Percentiles rank a stretch among this genome's conserved stretches.
Conservation (phyloP, 2,888 invertebrate species). For the Helobdella robusta region DNA sequence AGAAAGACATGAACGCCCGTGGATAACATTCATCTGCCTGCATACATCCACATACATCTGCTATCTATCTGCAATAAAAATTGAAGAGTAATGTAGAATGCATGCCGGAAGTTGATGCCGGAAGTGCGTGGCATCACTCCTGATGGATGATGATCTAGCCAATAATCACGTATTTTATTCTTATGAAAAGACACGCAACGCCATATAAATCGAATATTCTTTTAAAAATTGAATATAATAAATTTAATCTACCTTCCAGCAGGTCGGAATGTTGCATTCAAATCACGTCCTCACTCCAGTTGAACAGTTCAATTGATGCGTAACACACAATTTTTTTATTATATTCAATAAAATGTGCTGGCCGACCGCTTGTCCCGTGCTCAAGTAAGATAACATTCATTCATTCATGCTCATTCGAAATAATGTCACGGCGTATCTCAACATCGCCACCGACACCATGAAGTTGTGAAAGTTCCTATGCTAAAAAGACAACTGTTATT, state of each 20-base stretch:
- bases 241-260: no score
- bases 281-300: slow-evolving; percentile 16
- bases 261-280: slow-evolving; percentile 8
- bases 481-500: no score
- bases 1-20: no score
- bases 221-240: no score
- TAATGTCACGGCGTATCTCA: background rate
- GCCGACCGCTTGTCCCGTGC: slow-evolving; percentile 3
- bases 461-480: no score
- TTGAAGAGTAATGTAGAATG: slow-evolving; percentile 17
- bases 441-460: background rate
- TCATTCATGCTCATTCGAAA: background rate
- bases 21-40: no score
- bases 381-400: slow-evolving; percentile 11
- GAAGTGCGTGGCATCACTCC: slow-evolving; percentile 17
- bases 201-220: no score
- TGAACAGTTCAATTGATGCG: slow-evolving; percentile 17
- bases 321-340: slow-evolving; percentile 11
- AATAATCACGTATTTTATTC: slow-evolving; percentile 10
- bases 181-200: background rate
- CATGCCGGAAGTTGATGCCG: slow-evolving; percentile 14
- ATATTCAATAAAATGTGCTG: slow-evolving; percentile 14
- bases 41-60: no score
- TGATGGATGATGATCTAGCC: slow-evolving; percentile 19
- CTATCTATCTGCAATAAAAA: no score